Evolutionary conservation across 2,888 invertebrate species (phyloP), one percentile per base, ranked within the genome.

Genomic region (Dolichomitus sp.): DNA sequence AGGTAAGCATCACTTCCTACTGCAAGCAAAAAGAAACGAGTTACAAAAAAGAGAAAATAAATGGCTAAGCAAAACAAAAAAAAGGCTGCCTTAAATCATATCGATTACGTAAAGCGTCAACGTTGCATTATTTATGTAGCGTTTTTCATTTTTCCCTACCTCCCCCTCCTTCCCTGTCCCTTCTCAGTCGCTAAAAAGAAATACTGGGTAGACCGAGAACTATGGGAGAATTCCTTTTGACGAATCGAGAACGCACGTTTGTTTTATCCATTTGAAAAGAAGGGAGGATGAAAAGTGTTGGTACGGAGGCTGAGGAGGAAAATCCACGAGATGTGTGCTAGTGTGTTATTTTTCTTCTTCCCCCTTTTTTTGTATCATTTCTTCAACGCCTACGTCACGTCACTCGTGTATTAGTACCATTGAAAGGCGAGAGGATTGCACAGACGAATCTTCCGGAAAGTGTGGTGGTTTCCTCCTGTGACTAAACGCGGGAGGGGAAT

Each of bases 1-100:
- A 96, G 97, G 98, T 98, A 95, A 95, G 95, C 94, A 93, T 83
- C 33, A 23, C 23, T 37, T 50, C n/a, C 12, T 37, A 19, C 5
- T 33, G 1, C 6, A 45, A 59, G 2, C 14, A 30, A 7, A 59
- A n/a, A 27, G 27, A 14, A 33, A 12, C 7, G 12, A 40, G 0
- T 40, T 42, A 30, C 1, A 70, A 27, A 45, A 33, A 63, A 40
- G 2, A 1, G 14, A 11, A 17, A n/a, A 30, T 2, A 4, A 3
- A 14, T n/a, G 14, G 1, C 0, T 37, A n/a, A 17, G 17, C 0
- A 30, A 59, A 59, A 9, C 7, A 57, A 14, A 0, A 14, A 57
- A 30, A 27, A 12, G 1, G 4, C 23, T 5, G 7, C 4, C 30
- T 9, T 19, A 17, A 37, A 33, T 7, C 19, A n/a, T 17, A 63